Evolutionary conservation across 2,888 invertebrate genomes (phyloP).

Genomic region (Cosmia pyralina): DNA sequence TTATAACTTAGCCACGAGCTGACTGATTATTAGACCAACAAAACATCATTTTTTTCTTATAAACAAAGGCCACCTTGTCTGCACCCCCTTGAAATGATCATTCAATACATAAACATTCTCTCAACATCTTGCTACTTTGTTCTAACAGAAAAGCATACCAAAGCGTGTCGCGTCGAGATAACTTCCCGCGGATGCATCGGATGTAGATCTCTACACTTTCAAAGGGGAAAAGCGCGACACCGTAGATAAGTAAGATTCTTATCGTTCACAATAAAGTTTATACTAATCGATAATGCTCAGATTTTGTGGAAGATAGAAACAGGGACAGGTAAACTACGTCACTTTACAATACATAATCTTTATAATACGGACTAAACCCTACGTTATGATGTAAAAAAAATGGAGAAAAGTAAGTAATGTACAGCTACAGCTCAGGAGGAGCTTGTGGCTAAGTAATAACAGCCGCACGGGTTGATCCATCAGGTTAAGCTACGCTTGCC

Average conservation of each 20-base stretch:
- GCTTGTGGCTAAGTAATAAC: too few relatives aligned
- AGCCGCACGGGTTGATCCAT: too few relatives aligned
- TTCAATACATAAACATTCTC: conserved; percentile 7
- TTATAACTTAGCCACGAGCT: too few relatives aligned
- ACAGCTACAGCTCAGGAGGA: too few relatives aligned
- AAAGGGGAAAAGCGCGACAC: conserved; percentile 14
- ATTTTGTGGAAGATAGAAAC: neutral
- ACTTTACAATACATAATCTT: neutral
- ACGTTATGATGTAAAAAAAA: too few relatives aligned
- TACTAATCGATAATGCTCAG: neutral
- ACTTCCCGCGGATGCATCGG: neutral
- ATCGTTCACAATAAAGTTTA: conserved; percentile 21
- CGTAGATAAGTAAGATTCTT: neutral
- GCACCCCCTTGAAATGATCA: neutral
- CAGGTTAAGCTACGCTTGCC: too few relatives aligned
- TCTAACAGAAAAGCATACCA: conserved; percentile 5
- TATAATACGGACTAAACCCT: neutral
- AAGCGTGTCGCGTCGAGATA: conserved; percentile 4
- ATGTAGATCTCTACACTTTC: conserved; percentile 29
- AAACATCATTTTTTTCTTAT: too few relatives aligned
- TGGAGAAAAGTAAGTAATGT: too few relatives aligned
- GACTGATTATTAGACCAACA: too few relatives aligned
- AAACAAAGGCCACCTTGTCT: neutral
- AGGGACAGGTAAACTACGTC: neutral
- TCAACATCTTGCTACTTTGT: neutral